Conservation (phyloP, 2,113 vertebrate genomes). For the Casuarius casuarius region DNA sequence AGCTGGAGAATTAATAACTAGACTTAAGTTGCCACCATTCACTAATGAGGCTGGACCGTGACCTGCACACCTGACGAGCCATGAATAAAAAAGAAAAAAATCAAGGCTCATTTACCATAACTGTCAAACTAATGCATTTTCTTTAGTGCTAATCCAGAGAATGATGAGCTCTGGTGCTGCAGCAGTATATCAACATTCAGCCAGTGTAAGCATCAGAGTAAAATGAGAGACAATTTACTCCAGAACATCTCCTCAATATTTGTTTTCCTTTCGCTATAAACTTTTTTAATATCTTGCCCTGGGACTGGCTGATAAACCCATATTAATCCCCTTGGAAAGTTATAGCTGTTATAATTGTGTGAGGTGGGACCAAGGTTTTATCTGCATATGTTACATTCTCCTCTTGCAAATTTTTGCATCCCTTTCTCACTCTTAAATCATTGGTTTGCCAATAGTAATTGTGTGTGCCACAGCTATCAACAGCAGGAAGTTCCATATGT, state of each 20-base stretch:
- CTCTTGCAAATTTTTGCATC: neutral
- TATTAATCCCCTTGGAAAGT: neutral
- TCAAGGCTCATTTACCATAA: conserved; percentile 24
- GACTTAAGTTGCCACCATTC: conserved; percentile 25
- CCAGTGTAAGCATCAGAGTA: neutral
- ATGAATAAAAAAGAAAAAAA: conserved; percentile 23
- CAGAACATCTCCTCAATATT: neutral
- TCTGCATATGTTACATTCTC: neutral
- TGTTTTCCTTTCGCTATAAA: neutral
- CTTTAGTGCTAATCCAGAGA: conserved; percentile 20
- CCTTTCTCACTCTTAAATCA: neutral
- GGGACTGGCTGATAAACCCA: neutral
- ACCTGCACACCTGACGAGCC: conserved; percentile 38
- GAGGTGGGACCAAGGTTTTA: neutral
- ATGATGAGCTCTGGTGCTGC: neutral
- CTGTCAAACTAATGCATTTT: conserved; percentile 28
- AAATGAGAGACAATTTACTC: conserved; percentile 5
- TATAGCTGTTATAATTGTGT: neutral
- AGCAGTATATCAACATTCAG: conserved; percentile 22
- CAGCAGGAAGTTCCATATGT: neutral
- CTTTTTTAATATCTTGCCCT: neutral
- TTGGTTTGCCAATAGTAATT: conserved; percentile 3
- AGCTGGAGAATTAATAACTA: conserved; percentile 57
- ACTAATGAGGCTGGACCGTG: conserved; percentile 53
- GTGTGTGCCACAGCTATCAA: neutral